Base-by-base conservation (phyloP, 2,797 vertebrate genomes). In the Lagothrix lagotricha region DNA sequence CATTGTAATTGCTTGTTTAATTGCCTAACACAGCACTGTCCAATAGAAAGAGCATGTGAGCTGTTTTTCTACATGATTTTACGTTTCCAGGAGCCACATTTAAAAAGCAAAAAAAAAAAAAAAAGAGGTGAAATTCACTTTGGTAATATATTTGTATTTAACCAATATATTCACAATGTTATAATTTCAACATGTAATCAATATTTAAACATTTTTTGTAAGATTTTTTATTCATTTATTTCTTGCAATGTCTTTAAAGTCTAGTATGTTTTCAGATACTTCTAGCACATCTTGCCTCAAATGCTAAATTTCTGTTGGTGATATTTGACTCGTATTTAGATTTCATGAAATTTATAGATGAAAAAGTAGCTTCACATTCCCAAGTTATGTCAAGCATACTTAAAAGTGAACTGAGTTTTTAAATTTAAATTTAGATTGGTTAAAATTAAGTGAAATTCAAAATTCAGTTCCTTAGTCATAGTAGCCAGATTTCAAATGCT, bases 351-450 rank as follows among this genome's bases (percentile, higher is more conserved):
- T 75, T 76, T 30, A 67, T 10, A 46, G 41, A 39, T 88, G 58
- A 61, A 94, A 86, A 87, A 92, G 64, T 54, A 80, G 84, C 48
- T 80, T 93, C 28, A 13, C 13, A 2, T 48, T 64, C 33, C 36
- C n/a, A 19, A 54, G 17, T 93, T 82, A 75, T 75, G 58, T 80
- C 30, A 83, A 92, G 39, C 5, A 80, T n/a, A 76, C 70, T 87
- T 95, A 95, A 90, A 96, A 83, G 48, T n/a, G 48, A 92, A 87
- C 9, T 33, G 11, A 79, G 30, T 48, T 80, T 96, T 52, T 33
- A 58, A 73, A 73, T 94, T 52, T 77, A 84, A 92, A 88, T 87
- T 54, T 54, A 84, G 88, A 88, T 67, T 24, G 70, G 48, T 54
- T 70, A 70, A 41, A 79, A 48, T 72, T 52, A 95, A 82, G 61